Base-by-base conservation (phyloP, 2,797 vertebrate species). In the Nyctalus aviator region DNA sequence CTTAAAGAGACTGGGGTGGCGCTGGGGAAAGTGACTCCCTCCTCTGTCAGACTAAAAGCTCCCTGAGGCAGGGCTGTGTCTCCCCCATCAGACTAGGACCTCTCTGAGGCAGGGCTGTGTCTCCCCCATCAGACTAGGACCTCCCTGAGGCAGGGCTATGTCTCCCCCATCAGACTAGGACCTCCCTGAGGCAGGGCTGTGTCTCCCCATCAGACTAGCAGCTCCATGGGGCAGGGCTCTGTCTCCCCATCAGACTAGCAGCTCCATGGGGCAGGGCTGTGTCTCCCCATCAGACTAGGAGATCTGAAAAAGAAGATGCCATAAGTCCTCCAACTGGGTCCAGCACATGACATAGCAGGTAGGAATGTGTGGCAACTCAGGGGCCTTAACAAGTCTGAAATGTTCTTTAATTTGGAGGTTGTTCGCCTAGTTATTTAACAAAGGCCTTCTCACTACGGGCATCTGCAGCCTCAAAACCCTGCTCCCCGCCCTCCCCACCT, bases 101-200 rank as follows among this genome's bases (percentile, higher is more conserved):
- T 32, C 62, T 17, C 9, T 8, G n/a, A 18, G 30, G n/a, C 30
- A 18, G n/a, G n/a, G 15, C 64, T 32, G 15, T 9, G n/a, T 66
- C 64, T 62, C 30, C 64, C 30, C 30, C 30, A 17, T 13, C 50
- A 41, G 37, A 71, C 20, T 14, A 41, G n/a, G 32, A 53, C 48
- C 41, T 12, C 41, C 23, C 1, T 1, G 3, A 14, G 35, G 27
- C 0, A 14, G 10, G 10, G 21, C 15, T 8, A 0, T 21, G 2
- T 66, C 71, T 95, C 53, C 8, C 30, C 27, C 2, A 25, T 62
- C 59, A 64, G 41, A 82, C 62, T 12, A 4, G 46, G 13, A 64
- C 30, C 62, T n/a, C 62, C 62, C 15, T 7, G 62, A n/a, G 30
- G 27, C 46, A 48, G 11, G 46, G 62, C 62, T n/a, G 6, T 15